Percentiles rank a stretch among this genome's conserved stretches.
Evolutionary conservation across 2,113 vertebrate genomes (phyloP).

Genomic region (Caloenas nicobarica): DNA sequence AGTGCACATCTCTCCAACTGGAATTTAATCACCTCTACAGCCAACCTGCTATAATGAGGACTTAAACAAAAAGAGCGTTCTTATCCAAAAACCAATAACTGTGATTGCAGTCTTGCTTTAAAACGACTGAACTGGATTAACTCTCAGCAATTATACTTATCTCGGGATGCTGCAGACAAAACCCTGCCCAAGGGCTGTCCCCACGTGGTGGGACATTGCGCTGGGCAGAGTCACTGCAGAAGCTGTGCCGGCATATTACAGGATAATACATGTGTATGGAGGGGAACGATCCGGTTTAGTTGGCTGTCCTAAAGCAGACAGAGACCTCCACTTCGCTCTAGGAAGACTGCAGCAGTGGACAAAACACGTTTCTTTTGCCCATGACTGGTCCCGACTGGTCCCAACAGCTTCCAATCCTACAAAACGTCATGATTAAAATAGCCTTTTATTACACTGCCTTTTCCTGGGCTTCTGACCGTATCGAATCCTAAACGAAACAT

Average conservation of each 20-base stretch:
- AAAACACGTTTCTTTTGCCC: conserved; percentile 70
- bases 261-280: conserved; percentile 38
- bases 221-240: background rate
- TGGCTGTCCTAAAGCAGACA: conserved; percentile 73
- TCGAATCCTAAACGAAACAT: conserved; percentile 35
- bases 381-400: background rate
- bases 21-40: background rate
- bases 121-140: background rate
- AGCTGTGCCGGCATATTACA: fast-evolving
- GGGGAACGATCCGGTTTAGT: conserved; percentile 76
- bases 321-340: conserved; percentile 78
- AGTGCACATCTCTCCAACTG: background rate
- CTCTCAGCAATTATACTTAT: background rate
- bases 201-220: background rate
- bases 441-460: background rate
- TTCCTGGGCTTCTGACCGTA: background rate
- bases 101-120: background rate
- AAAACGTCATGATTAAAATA: background rate
- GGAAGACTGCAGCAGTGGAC: conserved; percentile 72
- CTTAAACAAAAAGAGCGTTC: background rate
- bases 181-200: background rate
- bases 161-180: background rate
- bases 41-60: background rate
- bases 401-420: conserved; percentile 71
- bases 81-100: background rate